Conservation (phyloP, 2,888 invertebrate species). For the Lochmaea capreae region DNA sequence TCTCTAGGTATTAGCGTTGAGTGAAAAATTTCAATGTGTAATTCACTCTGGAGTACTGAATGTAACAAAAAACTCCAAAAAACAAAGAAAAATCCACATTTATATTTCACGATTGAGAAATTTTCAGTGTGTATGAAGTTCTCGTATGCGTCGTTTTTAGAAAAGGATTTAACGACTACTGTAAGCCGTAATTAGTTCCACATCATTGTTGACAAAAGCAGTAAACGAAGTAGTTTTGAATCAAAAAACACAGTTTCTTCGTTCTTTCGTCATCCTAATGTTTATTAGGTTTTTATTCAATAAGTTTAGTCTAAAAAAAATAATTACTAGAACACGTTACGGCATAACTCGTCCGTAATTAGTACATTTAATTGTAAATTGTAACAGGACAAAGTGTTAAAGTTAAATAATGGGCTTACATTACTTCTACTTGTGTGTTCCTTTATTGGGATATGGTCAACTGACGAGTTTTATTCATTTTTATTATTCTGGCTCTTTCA, state of each 20-base stretch:
- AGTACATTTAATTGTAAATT: slow-evolving; percentile 40
- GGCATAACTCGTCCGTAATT: slow-evolving; percentile 34
- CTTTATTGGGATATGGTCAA: slow-evolving; percentile 8
- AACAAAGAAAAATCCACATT: not conserved
- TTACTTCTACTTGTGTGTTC: slow-evolving; percentile 33
- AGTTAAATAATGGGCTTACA: slow-evolving; percentile 14
- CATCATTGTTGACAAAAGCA: slow-evolving; percentile 13
- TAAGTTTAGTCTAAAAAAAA: slow-evolving; percentile 12
- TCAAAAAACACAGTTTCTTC: slow-evolving; percentile 8
- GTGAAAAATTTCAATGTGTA: not conserved
- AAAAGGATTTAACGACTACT: not conserved
- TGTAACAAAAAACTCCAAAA: not conserved
- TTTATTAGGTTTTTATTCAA: slow-evolving; percentile 21
- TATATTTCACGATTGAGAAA: not conserved
- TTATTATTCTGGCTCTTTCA: slow-evolving; percentile 2
- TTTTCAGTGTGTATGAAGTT: not conserved
- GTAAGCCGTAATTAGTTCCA: slow-evolving; percentile 14
- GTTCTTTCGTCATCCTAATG: slow-evolving; percentile 6
- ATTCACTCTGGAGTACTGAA: not conserved
- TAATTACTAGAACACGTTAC: slow-evolving; percentile 30
- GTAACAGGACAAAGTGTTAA: slow-evolving; percentile 31
- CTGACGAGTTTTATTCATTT: not conserved
- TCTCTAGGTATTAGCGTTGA: too few relatives aligned
- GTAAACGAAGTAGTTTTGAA: slow-evolving; percentile 1
- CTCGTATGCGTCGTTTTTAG: not conserved